Base-by-base conservation (phyloP, 2,888 invertebrate genomes). In the Nebria salina region DNA sequence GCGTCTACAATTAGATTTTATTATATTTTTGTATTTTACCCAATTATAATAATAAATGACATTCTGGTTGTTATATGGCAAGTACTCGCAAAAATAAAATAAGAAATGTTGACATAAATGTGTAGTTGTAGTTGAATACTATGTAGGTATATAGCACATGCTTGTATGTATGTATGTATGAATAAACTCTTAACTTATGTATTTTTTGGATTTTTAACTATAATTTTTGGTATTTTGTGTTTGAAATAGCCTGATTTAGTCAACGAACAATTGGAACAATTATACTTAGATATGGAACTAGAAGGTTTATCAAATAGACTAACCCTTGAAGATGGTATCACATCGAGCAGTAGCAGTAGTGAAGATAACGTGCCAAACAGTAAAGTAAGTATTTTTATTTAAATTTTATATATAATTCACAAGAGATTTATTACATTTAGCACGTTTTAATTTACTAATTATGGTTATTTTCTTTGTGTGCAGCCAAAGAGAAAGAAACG, bases 251-350 rank as follows among this genome's bases (percentile, higher is more conserved):
- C 95, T 0, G 84, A 89, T 1, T 84, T 94, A 84, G 94, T 95
- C 0, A 94, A 94, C 85, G 93, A 95, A 79, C 95, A 95, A 87
- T 87, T 96, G 26, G 90, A 89, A 65, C 94, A 94, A 85, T 88
- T 95, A 4, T 95, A 94, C 85, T 84, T 91, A 54, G 95, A 95
- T 84, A 88, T 95, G 85, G 93, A 94, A 84, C 85, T 93, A n/a
- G 92, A 93, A 84, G 93, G 93, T 0, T 89, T 91, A 6, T 89
- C 92, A 0, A 88, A 91, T 0, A 90, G 91, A 80, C 89, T 94
- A 11, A 91, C 91, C 3, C 88, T 94, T 1, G 94, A 94, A 81
- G 93, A 94, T 86, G 92, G 91, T 0, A 88, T 91, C 76, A 91
- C 92, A 4, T 93, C 92, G 70, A 92, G 91, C 2, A 90, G 91